phyloP scores from a whole-genome alignment of 1,140 invertebrate species.

The Lycorma delicatula region DNA sequence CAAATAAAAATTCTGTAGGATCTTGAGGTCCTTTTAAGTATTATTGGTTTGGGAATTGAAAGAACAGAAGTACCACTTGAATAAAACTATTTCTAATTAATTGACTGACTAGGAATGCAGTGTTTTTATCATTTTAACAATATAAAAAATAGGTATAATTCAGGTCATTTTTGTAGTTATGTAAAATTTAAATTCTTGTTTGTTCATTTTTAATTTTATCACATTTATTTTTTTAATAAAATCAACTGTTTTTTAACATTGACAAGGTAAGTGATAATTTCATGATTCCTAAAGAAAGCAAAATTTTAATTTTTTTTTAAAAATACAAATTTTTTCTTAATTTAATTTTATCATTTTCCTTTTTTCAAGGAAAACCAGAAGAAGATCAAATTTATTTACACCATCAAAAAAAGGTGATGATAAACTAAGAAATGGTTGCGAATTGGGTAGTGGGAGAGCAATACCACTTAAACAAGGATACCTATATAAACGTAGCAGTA shows the following conservation, averaged over 20 bases:
- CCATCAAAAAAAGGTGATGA: conserved; percentile 84
- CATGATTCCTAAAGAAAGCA: not conserved
- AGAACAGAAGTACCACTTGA: too few relatives aligned
- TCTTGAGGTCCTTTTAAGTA: too few relatives aligned
- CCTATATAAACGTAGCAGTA: conserved; percentile 92
- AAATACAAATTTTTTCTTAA: conserved; percentile 9
- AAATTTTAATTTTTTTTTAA: not conserved
- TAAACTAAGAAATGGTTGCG: conserved; percentile 65
- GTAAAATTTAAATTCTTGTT: too few relatives aligned
- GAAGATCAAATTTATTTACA: conserved; percentile 91
- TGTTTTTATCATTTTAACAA: too few relatives aligned
- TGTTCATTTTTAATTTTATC: too few relatives aligned
- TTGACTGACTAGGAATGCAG: too few relatives aligned
- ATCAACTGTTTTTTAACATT: not conserved
- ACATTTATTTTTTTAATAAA: too few relatives aligned
- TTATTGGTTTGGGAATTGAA: too few relatives aligned
- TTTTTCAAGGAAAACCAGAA: conserved; percentile 64
- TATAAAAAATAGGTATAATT: too few relatives aligned
- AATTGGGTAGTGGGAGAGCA: conserved; percentile 86
- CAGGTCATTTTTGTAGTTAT: too few relatives aligned
- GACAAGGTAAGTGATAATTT: not conserved
- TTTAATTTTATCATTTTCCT: not conserved
- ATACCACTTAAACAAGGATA: conserved; percentile 97
- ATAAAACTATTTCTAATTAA: too few relatives aligned
- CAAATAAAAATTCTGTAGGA: too few relatives aligned